Evolutionary conservation across 2,797 vertebrate genomes (phyloP).

Genomic region (Ataeniobius toweri): DNA sequence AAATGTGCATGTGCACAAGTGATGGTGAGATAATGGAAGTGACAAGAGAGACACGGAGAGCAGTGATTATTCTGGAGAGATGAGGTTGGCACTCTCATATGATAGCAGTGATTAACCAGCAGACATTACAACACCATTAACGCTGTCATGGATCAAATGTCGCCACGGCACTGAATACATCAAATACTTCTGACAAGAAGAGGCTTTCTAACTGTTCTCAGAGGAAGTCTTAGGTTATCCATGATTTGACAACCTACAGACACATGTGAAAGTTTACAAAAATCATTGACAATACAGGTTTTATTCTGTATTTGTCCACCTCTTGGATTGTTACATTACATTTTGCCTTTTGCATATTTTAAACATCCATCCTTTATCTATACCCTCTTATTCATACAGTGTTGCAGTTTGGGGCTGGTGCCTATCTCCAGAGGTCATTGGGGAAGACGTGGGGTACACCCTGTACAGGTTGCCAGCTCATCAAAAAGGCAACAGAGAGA

Average conservation of each 20-base stretch:
- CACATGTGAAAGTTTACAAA: neutral
- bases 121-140: conserved; percentile 59
- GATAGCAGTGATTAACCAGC: conserved; percentile 58
- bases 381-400: neutral
- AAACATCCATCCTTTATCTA: neutral
- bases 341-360: neutral
- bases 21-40: conserved; percentile 48
- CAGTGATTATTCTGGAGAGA: conserved; percentile 59
- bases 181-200: conserved; percentile 1
- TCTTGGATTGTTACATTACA: neutral
- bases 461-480: too few species aligned
- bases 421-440: neutral
- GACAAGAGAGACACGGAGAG: conserved; percentile 30
- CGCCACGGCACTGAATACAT: conserved; percentile 33
- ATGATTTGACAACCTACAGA: neutral
- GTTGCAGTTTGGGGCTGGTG: neutral
- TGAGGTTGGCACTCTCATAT: conserved; percentile 51
- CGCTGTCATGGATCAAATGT: conserved; percentile 55
- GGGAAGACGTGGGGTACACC: neutral
- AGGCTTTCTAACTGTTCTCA: neutral
- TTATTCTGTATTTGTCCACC: neutral
- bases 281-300: neutral
- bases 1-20: conserved; percentile 11
- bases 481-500: neutral
- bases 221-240: neutral